Base-by-base conservation (phyloP, 2,888 invertebrate species). In the Leptopterna dolabrata region DNA sequence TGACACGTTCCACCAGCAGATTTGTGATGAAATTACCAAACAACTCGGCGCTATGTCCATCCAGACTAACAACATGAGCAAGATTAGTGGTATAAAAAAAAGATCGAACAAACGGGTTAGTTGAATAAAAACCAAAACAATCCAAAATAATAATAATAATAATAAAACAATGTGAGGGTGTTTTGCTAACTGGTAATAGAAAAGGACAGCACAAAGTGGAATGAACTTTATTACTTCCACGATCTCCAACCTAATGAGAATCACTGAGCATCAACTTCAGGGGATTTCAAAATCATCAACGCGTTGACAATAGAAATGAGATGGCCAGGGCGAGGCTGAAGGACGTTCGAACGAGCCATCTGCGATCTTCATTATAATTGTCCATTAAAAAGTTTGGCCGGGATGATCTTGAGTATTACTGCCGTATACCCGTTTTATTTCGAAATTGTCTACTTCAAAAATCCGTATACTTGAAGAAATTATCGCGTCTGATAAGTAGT, bases 31-130 rank as follows among this genome's bases (percentile, higher is more conserved):
- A 41, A 82, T 19, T 19, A 24, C 36, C 63, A 63, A 63, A 63
- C 63, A 24, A 63, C 63, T 63, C 19, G 63, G 63, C 24, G 63
- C 24, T 4, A 1, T 45, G 16, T 47, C 16, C 29, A 16, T 43
- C 27, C 24, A 84, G 71, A 24, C 27, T 30, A 88, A 87, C 88
- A 88, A 88, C 88, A 87, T 87, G 88, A 88, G 87, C 88, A 88
- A 87, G 70, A 87, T 88, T 88, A 88, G 88, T 83, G 0, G n/a
- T 80, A 78, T 80, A 9, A n/a, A 19, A 41, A 51, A 13, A 27
- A 83, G 30, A 83, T 41, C 36, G 41, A 30, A 24, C 43, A 85
- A 55, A 78, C 86, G 27, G 36, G 78, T 55, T 55, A 55, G 78
- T 86, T 51, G 30, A 29, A 19, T 36, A 76, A 76, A 86, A 16